Base-by-base conservation (phyloP, 1,140 invertebrate genomes). In the Choristoneura fumiferana region DNA sequence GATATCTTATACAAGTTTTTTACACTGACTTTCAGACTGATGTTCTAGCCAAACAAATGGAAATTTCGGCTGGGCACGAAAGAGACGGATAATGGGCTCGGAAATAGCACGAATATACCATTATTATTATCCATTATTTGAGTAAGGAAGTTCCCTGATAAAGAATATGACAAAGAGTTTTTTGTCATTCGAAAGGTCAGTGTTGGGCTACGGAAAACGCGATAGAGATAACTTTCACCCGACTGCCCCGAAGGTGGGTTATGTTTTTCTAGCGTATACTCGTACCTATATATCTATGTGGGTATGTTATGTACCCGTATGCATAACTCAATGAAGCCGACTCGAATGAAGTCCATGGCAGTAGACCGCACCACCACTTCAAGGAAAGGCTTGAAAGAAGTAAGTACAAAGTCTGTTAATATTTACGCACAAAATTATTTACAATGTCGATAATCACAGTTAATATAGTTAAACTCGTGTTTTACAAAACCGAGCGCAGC, bases 101-200 rank as follows among this genome's bases (percentile, higher is more conserved):
- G 39, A 43, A 43, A 40, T 8, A 15, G 14, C 38, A 15, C 13
- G 15, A 43, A 43, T 43, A 17, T 43, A 43, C 15, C 39, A 43
- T 10, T 14, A 43, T 43, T 43, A 43, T 43, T 18, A 43, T 43
- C 39, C 39, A 43, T 43, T 43, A 43, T 43, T 43, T 43, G 39
- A 17, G 14, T 13, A 9, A 43, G 15, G 39, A 9, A 43, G 15
- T 13, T 18, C 8, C 37, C 14, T 8, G 39, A 18, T 43, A 43
- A 18, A 43, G 6, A 43, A 43, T 43, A 18, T 43, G 39, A 43
- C 39, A 17, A 40, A 40, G 39, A 43, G 14, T 43, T 43, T 39
- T 43, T 43, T 43, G 39, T 15, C 39, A 15, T 8, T 43, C 39
- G 39, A 17, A 17, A 15, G 8, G 39, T 43, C 39, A 43, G 13